These are phyloP conservation scores for Tautogolabrus adspersus DNA, from an alignment of 2,113 vertebrate species.

Conservation along the genomic window DNA sequence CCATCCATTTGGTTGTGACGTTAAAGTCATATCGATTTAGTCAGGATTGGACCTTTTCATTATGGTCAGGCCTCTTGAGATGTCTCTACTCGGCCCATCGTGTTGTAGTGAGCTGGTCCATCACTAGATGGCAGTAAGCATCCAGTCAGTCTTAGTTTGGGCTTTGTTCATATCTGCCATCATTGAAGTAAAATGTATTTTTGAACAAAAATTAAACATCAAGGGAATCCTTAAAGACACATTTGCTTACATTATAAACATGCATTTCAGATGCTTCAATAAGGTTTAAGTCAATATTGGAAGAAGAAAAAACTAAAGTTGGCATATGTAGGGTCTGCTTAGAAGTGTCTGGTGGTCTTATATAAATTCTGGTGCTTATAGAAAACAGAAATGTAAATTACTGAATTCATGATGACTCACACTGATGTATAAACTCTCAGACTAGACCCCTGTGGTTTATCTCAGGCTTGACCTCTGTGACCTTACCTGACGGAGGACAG, in stretches of 20 bases:
- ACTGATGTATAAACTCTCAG: not conserved
- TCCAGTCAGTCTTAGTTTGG: not conserved
- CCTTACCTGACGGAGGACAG: constrained; percentile 23
- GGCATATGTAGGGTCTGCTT: no score
- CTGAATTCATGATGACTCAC: no score
- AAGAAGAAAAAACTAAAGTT: no score
- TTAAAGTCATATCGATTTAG: constrained; percentile 34
- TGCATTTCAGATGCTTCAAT: no score
- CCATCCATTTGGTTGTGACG: not conserved
- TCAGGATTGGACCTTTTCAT: constrained; percentile 46
- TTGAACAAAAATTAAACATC: not conserved
- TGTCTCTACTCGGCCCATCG: not conserved
- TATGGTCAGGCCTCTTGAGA: constrained; percentile 20
- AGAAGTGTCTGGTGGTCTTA: not conserved
- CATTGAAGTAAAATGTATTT: not conserved
- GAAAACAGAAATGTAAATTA: no score
- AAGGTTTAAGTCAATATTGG: no score
- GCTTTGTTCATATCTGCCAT: not conserved
- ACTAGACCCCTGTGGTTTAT: not conserved
- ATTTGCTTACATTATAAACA: no score
- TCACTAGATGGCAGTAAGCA: constrained; percentile 64
- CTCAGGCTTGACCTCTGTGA: constrained; percentile 2
- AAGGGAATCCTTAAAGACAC: not conserved
- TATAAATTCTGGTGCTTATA: not conserved
- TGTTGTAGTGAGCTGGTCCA: constrained; percentile 6